These are phyloP conservation scores for Paratrypauchen microcephalus DNA, from an alignment of 2,797 vertebrate species.

Conservation along the genomic window DNA sequence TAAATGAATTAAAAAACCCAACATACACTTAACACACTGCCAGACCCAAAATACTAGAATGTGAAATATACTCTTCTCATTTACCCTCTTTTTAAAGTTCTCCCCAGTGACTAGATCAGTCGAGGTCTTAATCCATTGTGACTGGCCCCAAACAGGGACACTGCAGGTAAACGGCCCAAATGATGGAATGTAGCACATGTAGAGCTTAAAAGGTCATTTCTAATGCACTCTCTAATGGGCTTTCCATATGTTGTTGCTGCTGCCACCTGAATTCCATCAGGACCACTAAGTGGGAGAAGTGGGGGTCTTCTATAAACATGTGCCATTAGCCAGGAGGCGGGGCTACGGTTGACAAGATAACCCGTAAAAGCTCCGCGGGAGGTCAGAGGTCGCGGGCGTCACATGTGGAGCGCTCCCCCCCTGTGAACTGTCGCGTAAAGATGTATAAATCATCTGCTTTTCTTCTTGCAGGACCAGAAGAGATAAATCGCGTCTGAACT, in stretches of 20 bases:
- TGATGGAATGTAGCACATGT: conserved; percentile 54
- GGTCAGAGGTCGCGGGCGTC: conserved; percentile 65
- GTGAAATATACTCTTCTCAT: neutral
- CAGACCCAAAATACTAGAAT: neutral
- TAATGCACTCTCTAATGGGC: conserved; percentile 65
- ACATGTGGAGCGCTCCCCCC: conserved; percentile 49
- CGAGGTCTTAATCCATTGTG: conserved; percentile 39
- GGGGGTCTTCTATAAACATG: conserved; percentile 63
- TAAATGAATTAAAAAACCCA: no score
- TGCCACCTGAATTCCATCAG: conserved; percentile 69
- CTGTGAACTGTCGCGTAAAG: conserved; percentile 54
- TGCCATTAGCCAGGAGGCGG: conserved; percentile 52
- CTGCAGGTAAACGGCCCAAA: conserved; percentile 48
- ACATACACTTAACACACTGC: neutral
- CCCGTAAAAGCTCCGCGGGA: conserved; percentile 65
- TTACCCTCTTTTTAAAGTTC: conserved; percentile 8
- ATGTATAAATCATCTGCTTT: conserved; percentile 62
- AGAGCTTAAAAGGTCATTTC: conserved; percentile 57
- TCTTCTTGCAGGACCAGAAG: conserved; percentile 36
- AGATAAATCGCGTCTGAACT: conserved; percentile 66
- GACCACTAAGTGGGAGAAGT: conserved; percentile 47
- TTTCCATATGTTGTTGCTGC: conserved; percentile 60
- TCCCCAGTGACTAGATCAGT: conserved; percentile 38
- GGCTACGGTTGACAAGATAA: conserved; percentile 66
- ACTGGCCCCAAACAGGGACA: conserved; percentile 23